phyloP scores from a whole-genome alignment of 1,140 invertebrate species.

The Vanessa atalanta region DNA sequence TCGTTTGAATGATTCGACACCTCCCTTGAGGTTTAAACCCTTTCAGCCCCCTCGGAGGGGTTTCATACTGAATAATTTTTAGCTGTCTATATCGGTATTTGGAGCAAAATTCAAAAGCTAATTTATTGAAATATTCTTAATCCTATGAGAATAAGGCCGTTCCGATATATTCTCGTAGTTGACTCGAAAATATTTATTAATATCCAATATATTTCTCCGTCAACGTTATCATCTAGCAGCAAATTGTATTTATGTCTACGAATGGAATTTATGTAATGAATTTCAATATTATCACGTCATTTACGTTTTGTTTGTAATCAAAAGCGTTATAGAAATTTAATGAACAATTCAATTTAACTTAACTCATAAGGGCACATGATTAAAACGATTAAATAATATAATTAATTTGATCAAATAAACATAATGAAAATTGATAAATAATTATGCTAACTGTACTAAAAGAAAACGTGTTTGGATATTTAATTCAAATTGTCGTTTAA shows the following conservation, averaged over 20 bases:
- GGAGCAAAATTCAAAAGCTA: constrained; percentile 22
- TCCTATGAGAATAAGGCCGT: constrained; percentile 3
- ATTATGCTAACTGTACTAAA: background rate
- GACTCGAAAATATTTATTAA: too few species aligned
- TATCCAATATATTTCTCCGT: too few species aligned
- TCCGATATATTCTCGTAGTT: background rate
- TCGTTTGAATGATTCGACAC: constrained; percentile 76
- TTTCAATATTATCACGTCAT: too few species aligned
- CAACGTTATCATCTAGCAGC: background rate
- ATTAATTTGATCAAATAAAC: too few species aligned
- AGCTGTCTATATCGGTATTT: constrained; percentile 32
- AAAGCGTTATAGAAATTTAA: too few species aligned
- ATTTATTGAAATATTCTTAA: constrained; percentile 16
- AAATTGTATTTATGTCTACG: background rate
- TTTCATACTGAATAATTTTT: constrained; percentile 54
- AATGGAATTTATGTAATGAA: constrained; percentile 1
- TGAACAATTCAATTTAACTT: too few species aligned
- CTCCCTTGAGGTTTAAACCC: constrained; percentile 71
- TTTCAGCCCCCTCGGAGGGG: constrained; percentile 55
- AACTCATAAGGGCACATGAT: background rate
- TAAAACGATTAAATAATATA: background rate
- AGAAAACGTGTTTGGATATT: background rate
- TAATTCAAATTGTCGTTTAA: background rate
- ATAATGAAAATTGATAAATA: background rate
- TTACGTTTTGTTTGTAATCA: too few species aligned